Conservation (phyloP, 2,113 vertebrate species). For the Zeus faber region DNA sequence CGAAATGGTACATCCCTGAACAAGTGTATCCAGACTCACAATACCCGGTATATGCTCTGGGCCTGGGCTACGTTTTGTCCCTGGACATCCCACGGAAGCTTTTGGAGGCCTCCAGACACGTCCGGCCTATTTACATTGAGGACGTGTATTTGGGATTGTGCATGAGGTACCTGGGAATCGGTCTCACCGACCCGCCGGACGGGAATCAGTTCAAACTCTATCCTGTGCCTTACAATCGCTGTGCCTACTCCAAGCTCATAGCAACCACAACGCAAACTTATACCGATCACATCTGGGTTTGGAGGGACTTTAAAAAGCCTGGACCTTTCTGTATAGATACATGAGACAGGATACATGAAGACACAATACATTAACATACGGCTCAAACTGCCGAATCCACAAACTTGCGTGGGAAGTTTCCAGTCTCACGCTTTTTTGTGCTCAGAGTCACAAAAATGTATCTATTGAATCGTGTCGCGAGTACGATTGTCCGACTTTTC, state of each 20-base stretch:
- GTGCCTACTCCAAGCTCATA: constrained; percentile 48
- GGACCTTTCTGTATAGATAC: constrained; percentile 41
- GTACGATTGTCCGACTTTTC: too few species aligned
- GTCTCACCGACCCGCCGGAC: background rate
- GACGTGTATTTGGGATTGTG: constrained; percentile 71
- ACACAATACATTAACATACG: too few species aligned
- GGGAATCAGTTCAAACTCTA: constrained; percentile 15
- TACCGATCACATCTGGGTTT: constrained; percentile 19
- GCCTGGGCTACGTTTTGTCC: constrained; percentile 74
- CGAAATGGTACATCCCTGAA: constrained; percentile 70
- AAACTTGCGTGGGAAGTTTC: too few species aligned
- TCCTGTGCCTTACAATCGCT: constrained; percentile 40
- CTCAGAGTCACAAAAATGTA: too few species aligned
- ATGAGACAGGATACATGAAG: too few species aligned
- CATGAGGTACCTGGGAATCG: constrained; percentile 53
- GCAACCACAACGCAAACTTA: constrained; percentile 4
- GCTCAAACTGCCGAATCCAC: too few species aligned
- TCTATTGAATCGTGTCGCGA: too few species aligned
- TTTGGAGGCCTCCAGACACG: constrained; percentile 35
- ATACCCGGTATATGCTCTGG: constrained; percentile 68
- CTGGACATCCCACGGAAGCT: constrained; percentile 54
- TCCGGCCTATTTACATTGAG: constrained; percentile 74
- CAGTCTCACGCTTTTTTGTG: too few species aligned
- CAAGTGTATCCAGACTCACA: constrained; percentile 13
- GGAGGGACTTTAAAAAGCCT: constrained; percentile 51